Evolutionary conservation across 2,797 vertebrate genomes (phyloP).

Genomic region (Clarias fuscus): DNA sequence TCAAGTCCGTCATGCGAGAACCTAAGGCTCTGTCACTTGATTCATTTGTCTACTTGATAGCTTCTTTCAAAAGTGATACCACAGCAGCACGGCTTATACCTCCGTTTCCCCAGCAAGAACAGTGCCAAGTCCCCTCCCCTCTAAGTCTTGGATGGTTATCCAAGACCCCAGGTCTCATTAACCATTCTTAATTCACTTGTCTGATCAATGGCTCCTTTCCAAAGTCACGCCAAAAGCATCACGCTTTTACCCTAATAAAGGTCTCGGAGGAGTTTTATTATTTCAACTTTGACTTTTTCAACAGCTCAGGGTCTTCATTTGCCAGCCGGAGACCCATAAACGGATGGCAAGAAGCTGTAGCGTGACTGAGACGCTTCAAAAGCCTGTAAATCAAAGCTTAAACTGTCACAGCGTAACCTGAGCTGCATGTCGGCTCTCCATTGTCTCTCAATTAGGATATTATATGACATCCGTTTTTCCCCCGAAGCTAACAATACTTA

Average conservation of each 20-base stretch:
- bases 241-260: neutral
- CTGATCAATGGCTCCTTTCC: neutral
- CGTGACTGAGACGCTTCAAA: slow-evolving; percentile 26
- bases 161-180: too few species aligned
- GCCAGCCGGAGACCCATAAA: slow-evolving; percentile 17
- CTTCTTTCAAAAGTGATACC: neutral
- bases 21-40: slow-evolving; percentile 1
- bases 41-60: neutral
- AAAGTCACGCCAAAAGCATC: neutral
- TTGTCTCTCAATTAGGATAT: slow-evolving; percentile 29
- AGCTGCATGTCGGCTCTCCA: slow-evolving; percentile 7
- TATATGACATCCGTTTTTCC: neutral
- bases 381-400: slow-evolving; percentile 16
- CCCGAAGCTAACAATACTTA: slow-evolving; percentile 9
- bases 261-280: slow-evolving; percentile 40
- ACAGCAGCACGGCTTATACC: neutral
- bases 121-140: neutral
- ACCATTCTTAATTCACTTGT: neutral
- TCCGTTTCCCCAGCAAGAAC: neutral
- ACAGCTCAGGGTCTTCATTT: slow-evolving; percentile 30
- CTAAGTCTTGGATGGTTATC: neutral
- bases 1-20: neutral
- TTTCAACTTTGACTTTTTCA: slow-evolving; percentile 39
- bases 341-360: slow-evolving; percentile 12
- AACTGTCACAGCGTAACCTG: slow-evolving; percentile 13